Evolutionary conservation across 1,140 invertebrate genomes (phyloP).

Genomic region (Drosophila novamexicana): DNA sequence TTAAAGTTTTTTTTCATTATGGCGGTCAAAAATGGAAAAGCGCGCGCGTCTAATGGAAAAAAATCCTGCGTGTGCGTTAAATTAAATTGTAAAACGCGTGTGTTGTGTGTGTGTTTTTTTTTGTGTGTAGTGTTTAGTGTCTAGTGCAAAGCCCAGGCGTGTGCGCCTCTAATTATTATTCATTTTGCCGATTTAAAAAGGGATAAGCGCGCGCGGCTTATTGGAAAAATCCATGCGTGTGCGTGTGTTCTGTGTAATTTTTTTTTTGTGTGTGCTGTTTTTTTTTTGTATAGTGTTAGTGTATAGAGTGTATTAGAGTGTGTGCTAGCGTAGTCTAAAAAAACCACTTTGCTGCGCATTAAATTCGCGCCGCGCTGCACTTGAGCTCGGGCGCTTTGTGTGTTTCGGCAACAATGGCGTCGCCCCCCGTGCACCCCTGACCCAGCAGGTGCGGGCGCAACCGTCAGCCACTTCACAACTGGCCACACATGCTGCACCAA

Average conservation of each 20-base stretch:
- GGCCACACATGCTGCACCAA: conserved; percentile 9
- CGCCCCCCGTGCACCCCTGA: conserved; percentile 17
- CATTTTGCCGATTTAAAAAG: no score
- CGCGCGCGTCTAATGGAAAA: not conserved
- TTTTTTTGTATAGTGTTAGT: conserved; percentile 22
- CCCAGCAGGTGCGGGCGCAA: conserved; percentile 5
- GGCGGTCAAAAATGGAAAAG: no score
- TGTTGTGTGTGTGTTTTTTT: not conserved
- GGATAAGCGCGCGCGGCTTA: not conserved
- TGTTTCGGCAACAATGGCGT: conserved; percentile 54
- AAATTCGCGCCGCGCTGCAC: conserved; percentile 36
- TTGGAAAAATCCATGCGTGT: not conserved
- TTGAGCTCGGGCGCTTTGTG: conserved; percentile 15
- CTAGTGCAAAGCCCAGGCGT: not conserved
- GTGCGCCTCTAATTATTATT: no score
- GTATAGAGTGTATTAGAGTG: conserved; percentile 15
- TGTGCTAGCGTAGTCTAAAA: conserved; percentile 36
- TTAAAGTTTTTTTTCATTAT: no score
- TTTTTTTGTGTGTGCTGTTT: conserved; percentile 1
- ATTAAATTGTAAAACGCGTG: conserved; percentile 2
- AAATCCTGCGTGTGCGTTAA: not conserved
- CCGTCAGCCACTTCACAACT: conserved; percentile 48
- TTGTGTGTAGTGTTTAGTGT: conserved; percentile 15
- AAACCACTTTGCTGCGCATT: conserved; percentile 67
- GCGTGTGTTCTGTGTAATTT: conserved; percentile 1